Evolutionary conservation across 2,888 invertebrate species (phyloP), one percentile per base, ranked within the genome.

Genomic region (Ormyrus pomaceus): DNA sequence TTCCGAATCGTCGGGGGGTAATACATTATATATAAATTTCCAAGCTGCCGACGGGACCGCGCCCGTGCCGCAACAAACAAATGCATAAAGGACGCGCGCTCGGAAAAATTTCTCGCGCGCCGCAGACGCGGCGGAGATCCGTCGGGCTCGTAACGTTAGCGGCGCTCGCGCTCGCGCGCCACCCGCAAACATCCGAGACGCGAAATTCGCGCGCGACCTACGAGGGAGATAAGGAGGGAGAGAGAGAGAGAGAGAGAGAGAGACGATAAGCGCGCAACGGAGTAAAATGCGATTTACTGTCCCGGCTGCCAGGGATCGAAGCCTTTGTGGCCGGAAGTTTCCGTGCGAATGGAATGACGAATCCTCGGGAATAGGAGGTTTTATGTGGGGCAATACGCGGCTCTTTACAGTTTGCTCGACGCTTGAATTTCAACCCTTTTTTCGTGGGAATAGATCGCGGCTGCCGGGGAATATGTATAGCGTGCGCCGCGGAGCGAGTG

Each of bases 1-100:
- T 45, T 13, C 45, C 45, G 55, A 68, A 13, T 46, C 48, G 71
- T 19, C 55, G 19, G 11, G 3, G 8, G n/a, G 51, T 34, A 10
- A 58, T 77, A 70, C 64, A 62, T 70, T 70, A 77, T 70, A 56
- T 59, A 77, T 19, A 19, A 1, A 19, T 77, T 70, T 70, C 56
- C 69, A 64, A 19, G 11, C 64, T 70, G 77, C 70, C 77, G 45
- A 6, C 51, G 34, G 53, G 13, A 19, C 51, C 19, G 53, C 11
- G n/a, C 64, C 64, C 19, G 19, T 19, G 62, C 51, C 53, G 53
- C 50, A 6, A 64, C 62, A 70, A 73, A 71, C 46, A 64, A 64
- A 70, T 19, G 10, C 10, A 48, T 19, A 34, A 55, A 55, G 10
- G 19, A 19, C 19, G 2, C 19, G 19, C 19, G 19, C 46, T n/a